Conservation (phyloP, 37 sponge, comb jelly and placozoan genomes). For the Bolinopsis microptera region DNA sequence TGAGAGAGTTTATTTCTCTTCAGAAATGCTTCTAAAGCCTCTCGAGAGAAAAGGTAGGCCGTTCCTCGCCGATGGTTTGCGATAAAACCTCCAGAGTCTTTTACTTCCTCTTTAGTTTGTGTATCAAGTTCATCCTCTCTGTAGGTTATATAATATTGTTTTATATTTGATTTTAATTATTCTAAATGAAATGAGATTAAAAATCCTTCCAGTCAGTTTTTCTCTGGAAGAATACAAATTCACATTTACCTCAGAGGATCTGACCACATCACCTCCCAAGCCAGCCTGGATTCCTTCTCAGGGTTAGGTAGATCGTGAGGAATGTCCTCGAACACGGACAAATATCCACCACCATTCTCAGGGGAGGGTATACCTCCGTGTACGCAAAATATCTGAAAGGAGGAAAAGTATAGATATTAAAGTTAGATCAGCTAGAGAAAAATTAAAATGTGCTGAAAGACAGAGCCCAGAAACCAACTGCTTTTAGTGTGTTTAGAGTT, state of each 20-base stretch:
- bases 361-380: slow-evolving; percentile 90
- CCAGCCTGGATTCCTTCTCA: slow-evolving; percentile 76
- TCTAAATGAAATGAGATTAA: too few relatives aligned
- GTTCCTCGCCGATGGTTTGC: slow-evolving; percentile 83
- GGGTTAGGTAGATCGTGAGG: slow-evolving; percentile 78
- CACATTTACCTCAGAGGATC: slow-evolving; percentile 92
- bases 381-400: slow-evolving; percentile 87
- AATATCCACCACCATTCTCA: slow-evolving; percentile 69
- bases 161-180: too few relatives aligned
- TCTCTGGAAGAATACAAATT: too few relatives aligned
- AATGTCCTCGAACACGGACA: slow-evolving; percentile 79
- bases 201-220: too few relatives aligned
- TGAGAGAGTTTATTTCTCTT: slow-evolving; percentile 81
- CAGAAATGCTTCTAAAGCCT: slow-evolving; percentile 80
- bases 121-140: slow-evolving; percentile 72
- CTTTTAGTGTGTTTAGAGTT: too few relatives aligned
- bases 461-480: too few relatives aligned
- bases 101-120: slow-evolving; percentile 66
- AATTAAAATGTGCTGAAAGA: too few relatives aligned
- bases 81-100: slow-evolving; percentile 74
- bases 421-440: too few relatives aligned
- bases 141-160: not conserved
- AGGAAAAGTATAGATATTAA: too few relatives aligned
- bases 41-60: slow-evolving; percentile 85
- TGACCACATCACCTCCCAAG: slow-evolving; percentile 97